Evolutionary conservation across 1,140 invertebrate genomes (phyloP).

Genomic region (Nixonia krombeini): DNA sequence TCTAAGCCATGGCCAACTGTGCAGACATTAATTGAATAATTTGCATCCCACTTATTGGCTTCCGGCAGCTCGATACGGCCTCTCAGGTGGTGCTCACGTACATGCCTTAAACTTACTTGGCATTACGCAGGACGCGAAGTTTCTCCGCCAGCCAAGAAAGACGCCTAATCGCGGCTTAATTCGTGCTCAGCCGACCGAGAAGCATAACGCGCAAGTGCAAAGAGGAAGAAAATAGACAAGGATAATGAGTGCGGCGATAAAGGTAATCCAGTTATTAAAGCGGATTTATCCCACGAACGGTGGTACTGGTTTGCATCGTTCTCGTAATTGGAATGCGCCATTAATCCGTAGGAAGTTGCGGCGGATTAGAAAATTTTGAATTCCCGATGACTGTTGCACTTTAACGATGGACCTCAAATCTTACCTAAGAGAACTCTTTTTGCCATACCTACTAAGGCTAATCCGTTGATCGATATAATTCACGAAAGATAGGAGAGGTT

Average conservation of each 20-base stretch:
- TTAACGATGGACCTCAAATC: too few species aligned
- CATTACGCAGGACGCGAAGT: slow-evolving; percentile 15
- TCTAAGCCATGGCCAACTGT: slow-evolving; percentile 18
- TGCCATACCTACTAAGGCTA: too few species aligned
- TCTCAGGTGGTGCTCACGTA: too few species aligned
- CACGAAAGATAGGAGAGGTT: too few species aligned
- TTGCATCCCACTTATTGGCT: slow-evolving; percentile 60
- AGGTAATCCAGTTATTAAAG: slow-evolving; percentile 40
- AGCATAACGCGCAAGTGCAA: slow-evolving; percentile 19
- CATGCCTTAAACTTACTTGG: too few species aligned
- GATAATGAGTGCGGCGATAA: slow-evolving; percentile 42
- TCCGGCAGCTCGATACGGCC: too few species aligned
- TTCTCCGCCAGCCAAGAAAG: slow-evolving; percentile 35
- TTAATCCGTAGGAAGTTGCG: slow-evolving; percentile 6
- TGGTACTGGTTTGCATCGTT: slow-evolving; percentile 23
- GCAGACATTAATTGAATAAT: slow-evolving; percentile 66
- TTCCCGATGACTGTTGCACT: too few species aligned
- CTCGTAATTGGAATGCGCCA: slow-evolving; percentile 1
- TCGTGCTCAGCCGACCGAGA: slow-evolving; percentile 30
- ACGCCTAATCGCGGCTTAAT: slow-evolving; percentile 36
- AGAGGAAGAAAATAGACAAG: slow-evolving; percentile 29
- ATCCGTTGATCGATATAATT: too few species aligned
- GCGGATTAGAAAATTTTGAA: too few species aligned
- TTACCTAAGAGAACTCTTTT: too few species aligned
- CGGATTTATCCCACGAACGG: background rate